Percentiles rank a stretch among this genome's conserved stretches.
These are phyloP conservation scores for Sepiola atlantica DNA, from an alignment of 2,888 invertebrate genomes.

Conservation along the genomic window DNA sequence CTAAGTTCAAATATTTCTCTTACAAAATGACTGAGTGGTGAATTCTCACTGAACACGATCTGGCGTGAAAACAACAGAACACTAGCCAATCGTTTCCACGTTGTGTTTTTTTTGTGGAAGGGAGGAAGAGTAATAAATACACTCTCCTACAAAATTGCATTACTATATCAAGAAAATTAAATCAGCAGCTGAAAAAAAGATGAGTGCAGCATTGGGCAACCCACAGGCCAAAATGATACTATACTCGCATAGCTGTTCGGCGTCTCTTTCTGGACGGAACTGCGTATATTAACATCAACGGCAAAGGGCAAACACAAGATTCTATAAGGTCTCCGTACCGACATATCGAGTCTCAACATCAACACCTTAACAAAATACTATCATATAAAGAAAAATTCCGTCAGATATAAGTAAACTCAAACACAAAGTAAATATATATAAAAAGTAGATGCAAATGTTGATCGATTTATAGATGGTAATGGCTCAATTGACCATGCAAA, in stretches of 20 bases:
- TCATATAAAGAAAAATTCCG: not conserved
- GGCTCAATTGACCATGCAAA: no score
- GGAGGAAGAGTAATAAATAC: no score
- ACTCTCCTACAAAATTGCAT: not conserved
- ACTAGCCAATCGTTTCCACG: not conserved
- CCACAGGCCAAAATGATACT: not conserved
- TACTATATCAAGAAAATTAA: not conserved
- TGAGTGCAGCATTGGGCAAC: not conserved
- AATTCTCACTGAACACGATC: no score
- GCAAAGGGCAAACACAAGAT: conserved; percentile 10
- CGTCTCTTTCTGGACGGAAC: not conserved
- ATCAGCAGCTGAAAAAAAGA: not conserved
- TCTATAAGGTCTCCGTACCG: not conserved
- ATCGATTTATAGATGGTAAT: not conserved
- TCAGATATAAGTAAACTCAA: not conserved
- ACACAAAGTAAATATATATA: not conserved
- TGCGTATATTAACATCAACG: not conserved
- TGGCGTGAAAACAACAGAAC: not conserved
- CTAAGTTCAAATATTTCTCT: no score
- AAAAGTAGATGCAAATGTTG: not conserved
- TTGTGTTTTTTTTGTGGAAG: no score
- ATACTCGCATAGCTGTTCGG: conserved; percentile 14
- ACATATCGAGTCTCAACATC: not conserved
- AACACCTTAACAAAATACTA: not conserved
- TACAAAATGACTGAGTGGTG: no score